phyloP scores from a whole-genome alignment of 2,888 invertebrate genomes.

The Synanthedon vespiformis region DNA sequence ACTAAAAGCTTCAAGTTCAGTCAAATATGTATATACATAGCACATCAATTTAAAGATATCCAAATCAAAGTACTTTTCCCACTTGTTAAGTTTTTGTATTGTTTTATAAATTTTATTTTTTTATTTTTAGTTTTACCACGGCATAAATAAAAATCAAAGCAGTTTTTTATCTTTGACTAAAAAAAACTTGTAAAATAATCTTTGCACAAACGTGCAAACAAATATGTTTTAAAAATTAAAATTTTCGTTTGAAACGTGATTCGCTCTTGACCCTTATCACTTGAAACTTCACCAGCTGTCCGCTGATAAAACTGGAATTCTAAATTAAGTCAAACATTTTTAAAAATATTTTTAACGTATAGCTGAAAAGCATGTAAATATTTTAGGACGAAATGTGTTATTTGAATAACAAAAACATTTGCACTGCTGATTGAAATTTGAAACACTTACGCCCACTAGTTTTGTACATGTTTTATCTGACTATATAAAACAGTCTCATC shows the following conservation, averaged over 20 bases:
- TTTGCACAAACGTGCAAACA: no score
- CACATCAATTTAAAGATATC: no score
- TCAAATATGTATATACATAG: no score
- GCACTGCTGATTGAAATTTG: neutral
- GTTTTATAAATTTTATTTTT: no score
- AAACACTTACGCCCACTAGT: constrained; percentile 40
- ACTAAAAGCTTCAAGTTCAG: no score
- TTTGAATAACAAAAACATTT: neutral
- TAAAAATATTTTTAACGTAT: constrained; percentile 18
- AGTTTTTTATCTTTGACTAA: no score
- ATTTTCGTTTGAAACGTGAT: neutral
- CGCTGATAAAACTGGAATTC: constrained; percentile 15
- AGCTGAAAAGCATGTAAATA: neutral
- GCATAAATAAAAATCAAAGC: no score
- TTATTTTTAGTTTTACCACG: no score
- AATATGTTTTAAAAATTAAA: no score
- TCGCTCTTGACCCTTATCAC: constrained; percentile 32
- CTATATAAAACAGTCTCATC: constrained; percentile 14
- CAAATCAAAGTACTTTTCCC: no score
- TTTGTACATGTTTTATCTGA: constrained; percentile 21
- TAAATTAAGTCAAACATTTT: constrained; percentile 28
- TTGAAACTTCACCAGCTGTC: constrained; percentile 35
- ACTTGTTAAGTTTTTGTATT: no score
- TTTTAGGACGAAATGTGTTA: neutral
- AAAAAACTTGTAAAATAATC: no score